These are phyloP conservation scores for Lasioglossum malachurum DNA, from an alignment of 2,888 invertebrate genomes.

Conservation along the genomic window DNA sequence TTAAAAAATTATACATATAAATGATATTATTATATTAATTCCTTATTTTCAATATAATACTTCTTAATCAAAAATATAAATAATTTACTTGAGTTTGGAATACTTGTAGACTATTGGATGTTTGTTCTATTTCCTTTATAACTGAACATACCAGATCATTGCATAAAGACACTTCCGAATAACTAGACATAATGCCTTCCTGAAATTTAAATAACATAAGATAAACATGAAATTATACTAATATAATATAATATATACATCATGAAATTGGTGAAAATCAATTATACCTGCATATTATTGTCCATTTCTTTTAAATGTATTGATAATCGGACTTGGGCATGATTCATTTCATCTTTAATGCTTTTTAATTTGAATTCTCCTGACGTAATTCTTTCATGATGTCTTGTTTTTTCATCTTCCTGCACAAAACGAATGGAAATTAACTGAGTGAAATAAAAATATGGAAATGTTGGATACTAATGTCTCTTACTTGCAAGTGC, in stretches of 20 bases:
- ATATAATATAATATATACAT: not conserved
- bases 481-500: slow-evolving; percentile 75
- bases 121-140: slow-evolving; percentile 79
- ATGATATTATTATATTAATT: slow-evolving; percentile 4
- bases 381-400: slow-evolving; percentile 74
- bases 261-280: not conserved
- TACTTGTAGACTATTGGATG: slow-evolving; percentile 73
- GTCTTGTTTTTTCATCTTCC: slow-evolving; percentile 76
- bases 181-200: slow-evolving; percentile 64
- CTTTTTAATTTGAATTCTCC: slow-evolving; percentile 77
- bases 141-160: slow-evolving; percentile 74
- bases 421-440: slow-evolving; percentile 44
- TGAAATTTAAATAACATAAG: slow-evolving; percentile 51
- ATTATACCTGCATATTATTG: slow-evolving; percentile 66
- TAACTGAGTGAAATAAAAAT: not conserved
- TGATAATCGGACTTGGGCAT: slow-evolving; percentile 71
- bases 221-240: slow-evolving; percentile 9
- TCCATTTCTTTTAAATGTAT: slow-evolving; percentile 65
- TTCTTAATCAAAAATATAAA: not conserved
- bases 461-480: not conserved
- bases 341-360: slow-evolving; percentile 81
- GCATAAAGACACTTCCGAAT: slow-evolving; percentile 67
- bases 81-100: slow-evolving; percentile 72
- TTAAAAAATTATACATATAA: slow-evolving; percentile 32
- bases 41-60: slow-evolving; percentile 24